phyloP scores from a whole-genome alignment of 2,888 invertebrate genomes.

The Rhagonycha fulva region DNA sequence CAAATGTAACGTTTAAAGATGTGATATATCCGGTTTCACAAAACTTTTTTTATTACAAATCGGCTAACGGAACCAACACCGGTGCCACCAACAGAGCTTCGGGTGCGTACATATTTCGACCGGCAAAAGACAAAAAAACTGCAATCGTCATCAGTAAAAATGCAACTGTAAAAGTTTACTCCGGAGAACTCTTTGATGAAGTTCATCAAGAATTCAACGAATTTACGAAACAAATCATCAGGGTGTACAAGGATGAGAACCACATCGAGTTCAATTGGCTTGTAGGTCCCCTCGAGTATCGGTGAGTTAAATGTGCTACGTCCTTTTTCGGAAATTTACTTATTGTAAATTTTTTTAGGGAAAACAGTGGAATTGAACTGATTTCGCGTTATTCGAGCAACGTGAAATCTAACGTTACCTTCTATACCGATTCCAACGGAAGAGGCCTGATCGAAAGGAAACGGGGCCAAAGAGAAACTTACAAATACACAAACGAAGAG shows the following conservation, averaged over 20 bases:
- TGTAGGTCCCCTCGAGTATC: slow-evolving; percentile 73
- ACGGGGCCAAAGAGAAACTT: slow-evolving; percentile 72
- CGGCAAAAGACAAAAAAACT: slow-evolving; percentile 45
- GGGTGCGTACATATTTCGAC: slow-evolving; percentile 90
- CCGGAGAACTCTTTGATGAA: slow-evolving; percentile 61
- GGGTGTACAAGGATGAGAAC: slow-evolving; percentile 65
- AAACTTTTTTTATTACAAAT: slow-evolving; percentile 74
- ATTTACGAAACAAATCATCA: slow-evolving; percentile 74
- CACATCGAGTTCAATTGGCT: slow-evolving; percentile 74
- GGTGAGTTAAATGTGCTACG: slow-evolving; percentile 46
- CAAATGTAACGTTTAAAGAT: slow-evolving; percentile 56
- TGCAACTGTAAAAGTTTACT: slow-evolving; percentile 38
- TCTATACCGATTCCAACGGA: slow-evolving; percentile 93
- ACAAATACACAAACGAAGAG: slow-evolving; percentile 68
- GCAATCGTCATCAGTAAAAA: slow-evolving; percentile 21
- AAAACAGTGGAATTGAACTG: slow-evolving; percentile 75
- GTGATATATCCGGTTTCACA: slow-evolving; percentile 57
- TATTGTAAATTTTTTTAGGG: slow-evolving; percentile 47
- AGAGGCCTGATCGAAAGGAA: slow-evolving; percentile 77
- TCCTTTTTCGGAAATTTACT: not conserved
- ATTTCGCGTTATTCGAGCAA: slow-evolving; percentile 70
- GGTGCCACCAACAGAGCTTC: slow-evolving; percentile 68
- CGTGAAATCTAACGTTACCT: slow-evolving; percentile 65
- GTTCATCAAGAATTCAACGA: slow-evolving; percentile 67
- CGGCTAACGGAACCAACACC: slow-evolving; percentile 61